phyloP scores from a whole-genome alignment of 2,888 invertebrate species.

The Drosophila macrospina region DNA sequence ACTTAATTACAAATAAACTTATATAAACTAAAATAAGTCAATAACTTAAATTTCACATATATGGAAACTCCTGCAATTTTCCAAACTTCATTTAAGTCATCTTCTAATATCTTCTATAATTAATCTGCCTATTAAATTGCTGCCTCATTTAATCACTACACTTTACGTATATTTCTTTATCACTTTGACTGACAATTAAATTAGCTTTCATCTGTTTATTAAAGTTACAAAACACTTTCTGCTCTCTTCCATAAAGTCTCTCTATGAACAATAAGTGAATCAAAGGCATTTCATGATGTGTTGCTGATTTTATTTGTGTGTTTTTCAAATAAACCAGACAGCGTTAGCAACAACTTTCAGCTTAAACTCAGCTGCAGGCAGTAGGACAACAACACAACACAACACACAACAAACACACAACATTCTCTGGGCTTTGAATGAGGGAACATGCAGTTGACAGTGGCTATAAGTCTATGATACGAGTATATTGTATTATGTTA shows the following conservation, averaged over 20 bases:
- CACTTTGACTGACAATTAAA: background rate
- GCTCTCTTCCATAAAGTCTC: background rate
- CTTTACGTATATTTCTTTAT: background rate
- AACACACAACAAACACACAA: conserved; percentile 18
- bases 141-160: too few species aligned
- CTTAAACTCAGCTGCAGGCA: conserved; percentile 34
- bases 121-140: too few species aligned
- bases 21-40: too few species aligned
- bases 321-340: conserved; percentile 23
- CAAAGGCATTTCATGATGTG: conserved; percentile 17
- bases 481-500: conserved; percentile 39
- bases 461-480: conserved; percentile 48
- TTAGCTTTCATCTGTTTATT: too few species aligned
- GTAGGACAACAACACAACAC: conserved; percentile 1
- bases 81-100: too few species aligned
- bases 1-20: too few species aligned
- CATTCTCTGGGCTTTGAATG: conserved; percentile 14
- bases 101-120: too few species aligned
- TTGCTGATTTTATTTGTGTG: conserved; percentile 5
- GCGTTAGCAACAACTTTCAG: conserved; percentile 20
- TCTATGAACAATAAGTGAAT: conserved; percentile 1
- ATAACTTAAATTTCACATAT: too few species aligned
- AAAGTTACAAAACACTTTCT: background rate
- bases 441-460: conserved; percentile 33
- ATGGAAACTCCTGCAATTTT: background rate